Evolutionary conservation across 2,888 invertebrate species (phyloP), one percentile per base, ranked within the genome.

Genomic region (Nemotelus nigrinus): DNA sequence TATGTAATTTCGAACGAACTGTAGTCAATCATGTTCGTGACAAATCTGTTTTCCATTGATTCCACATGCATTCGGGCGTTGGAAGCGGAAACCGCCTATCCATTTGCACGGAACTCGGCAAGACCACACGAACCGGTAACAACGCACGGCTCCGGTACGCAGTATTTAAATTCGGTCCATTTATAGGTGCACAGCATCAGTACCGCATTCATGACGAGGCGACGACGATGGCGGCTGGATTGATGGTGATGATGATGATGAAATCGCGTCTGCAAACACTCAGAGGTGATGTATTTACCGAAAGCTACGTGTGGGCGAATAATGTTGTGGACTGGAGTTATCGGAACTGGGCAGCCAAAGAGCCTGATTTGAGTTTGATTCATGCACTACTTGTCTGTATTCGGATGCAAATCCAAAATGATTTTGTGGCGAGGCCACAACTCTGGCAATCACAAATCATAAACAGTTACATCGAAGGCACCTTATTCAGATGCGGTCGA

Each of bases 31-130:
- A 74, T 74, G 74, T 48, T 44, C 60, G 41, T 60, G 63, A 74
- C 74, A 74, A 74, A 74, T 74, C 48, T 60, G 45, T 74, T 72
- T 74, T 74, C 57, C 74, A 74, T 74, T 74, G 74, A 74, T 60
- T 72, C 50, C 74, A 25, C 10, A 47, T 63, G 74, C 47, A 39
- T 48, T 72, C 10, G 4, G 74, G 63, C 74, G 74, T 74, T 74
- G 74, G 74, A 60, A 74, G 74, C 74, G 74, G 74, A 74, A 74
- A 74, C 74, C 74, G 74, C 74, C 74, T 74, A 74, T 74, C 74
- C 60, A 63, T 74, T 43, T 74, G 60, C 60, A 50, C 48, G 72
- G 58, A 60, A 58, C 44, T 6, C 50, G n/a, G 45, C 48, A 8
- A 67, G 8, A 4, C 44, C 25, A 67, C 47, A 45, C 60, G 8